These are phyloP conservation scores for Dolichopus griseipennis DNA, from an alignment of 2,888 invertebrate genomes.

Conservation along the genomic window DNA sequence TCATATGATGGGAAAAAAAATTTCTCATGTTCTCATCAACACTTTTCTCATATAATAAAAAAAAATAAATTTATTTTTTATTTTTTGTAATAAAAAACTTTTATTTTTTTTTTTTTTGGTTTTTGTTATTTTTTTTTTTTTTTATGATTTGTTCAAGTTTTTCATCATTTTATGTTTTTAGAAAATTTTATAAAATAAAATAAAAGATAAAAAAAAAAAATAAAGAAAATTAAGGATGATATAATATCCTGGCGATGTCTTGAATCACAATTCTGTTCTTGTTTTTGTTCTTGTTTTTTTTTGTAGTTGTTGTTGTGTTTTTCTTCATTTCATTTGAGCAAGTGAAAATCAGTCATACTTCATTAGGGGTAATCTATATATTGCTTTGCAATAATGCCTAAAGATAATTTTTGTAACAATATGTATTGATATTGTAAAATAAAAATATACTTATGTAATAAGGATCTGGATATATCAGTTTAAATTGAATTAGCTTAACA, in stretches of 20 bases:
- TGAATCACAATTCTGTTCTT: not conserved
- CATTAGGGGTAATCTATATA: no score
- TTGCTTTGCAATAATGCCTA: no score
- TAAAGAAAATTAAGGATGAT: not conserved
- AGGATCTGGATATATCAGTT: no score
- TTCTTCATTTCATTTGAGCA: not conserved
- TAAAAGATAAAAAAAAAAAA: not conserved
- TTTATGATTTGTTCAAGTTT: not conserved
- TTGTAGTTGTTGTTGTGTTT: not conserved
- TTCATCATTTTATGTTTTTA: not conserved
- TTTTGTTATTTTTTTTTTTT: not conserved
- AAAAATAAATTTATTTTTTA: not conserved
- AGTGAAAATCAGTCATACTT: no score
- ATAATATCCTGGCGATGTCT: slow-evolving; percentile 8
- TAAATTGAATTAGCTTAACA: no score
- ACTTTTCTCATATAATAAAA: not conserved
- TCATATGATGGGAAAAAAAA: not conserved
- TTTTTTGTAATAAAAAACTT: slow-evolving; percentile 1
- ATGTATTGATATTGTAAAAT: no score
- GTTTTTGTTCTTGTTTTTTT: not conserved
- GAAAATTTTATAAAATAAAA: not conserved
- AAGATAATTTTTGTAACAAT: no score
- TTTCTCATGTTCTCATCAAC: slow-evolving; percentile 2
- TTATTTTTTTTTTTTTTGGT: not conserved
- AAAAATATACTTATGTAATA: no score